Evolutionary conservation across 2,888 invertebrate genomes (phyloP), one percentile per base, ranked within the genome.

Genomic region (Penaeus monodon): DNA sequence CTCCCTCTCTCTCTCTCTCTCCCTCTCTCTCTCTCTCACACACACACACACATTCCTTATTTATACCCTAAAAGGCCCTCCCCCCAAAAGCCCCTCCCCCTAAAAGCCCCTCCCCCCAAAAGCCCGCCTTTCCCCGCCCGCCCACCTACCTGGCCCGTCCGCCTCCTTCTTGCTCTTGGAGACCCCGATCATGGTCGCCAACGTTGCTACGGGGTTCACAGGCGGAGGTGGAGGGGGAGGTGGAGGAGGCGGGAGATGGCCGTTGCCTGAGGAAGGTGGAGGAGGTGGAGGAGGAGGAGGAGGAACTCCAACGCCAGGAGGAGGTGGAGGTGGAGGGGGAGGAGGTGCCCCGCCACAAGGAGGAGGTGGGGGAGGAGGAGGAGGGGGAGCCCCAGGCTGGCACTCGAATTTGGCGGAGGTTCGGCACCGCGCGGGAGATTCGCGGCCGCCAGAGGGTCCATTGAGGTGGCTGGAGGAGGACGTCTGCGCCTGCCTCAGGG

Each of bases 101-200:
- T n/a, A n/a, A n/a, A n/a, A n/a, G n/a, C n/a, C n/a, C n/a, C n/a
- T n/a, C n/a, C n/a, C n/a, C n/a, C n/a, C n/a, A n/a, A 38, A 3
- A 44, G 44, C 44, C 44, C 7, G n/a, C 22, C 29, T 7, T 14
- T 33, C 29, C 29, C 44, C 27, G 65, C n/a, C 27, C 33, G 44
- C 64, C 22, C 24, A 74, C 86, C 70, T 82, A 87, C 86, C 86
- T 65, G 79, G 24, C 27, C 68, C 73, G 73, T 82, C 57, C 65
- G 68, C 95, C 91, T 95, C 95, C 78, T 82, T 85, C 65, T 73
- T 86, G 57, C 68, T 86, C 92, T 93, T 94, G 12, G 94, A 94
- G 94, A 95, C 94, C 81, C 93, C 93, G 17, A 92, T 90, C 14
- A 93, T 92, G 1, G 93, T 93, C 73, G 91, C 92, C 1, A 91